phyloP scores from a whole-genome alignment of 2,113 vertebrate species.

The Chionis minor region DNA sequence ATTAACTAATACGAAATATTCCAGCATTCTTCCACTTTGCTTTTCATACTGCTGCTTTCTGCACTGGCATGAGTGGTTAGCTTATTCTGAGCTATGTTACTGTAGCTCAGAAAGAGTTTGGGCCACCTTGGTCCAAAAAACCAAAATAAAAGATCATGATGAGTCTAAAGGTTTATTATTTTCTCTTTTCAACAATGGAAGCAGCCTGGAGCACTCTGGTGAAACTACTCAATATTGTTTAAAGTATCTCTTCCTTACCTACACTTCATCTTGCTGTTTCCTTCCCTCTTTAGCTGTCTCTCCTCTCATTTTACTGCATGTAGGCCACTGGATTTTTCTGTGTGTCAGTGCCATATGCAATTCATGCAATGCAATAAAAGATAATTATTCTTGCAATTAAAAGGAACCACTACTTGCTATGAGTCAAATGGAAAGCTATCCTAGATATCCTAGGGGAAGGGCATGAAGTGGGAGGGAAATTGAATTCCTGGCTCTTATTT shows the following conservation, averaged over 20 bases:
- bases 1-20: not conserved
- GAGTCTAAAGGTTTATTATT: not conserved
- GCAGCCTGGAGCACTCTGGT: not conserved
- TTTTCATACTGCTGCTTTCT: not conserved
- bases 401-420: not conserved
- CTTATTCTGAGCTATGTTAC: not conserved
- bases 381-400: not conserved
- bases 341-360: not conserved
- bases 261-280: not conserved
- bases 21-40: fast-evolving
- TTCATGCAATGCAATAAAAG: not conserved
- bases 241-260: not conserved
- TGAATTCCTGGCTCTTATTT: not conserved
- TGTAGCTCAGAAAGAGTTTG: not conserved
- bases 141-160: not conserved
- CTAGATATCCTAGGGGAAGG: not conserved
- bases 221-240: not conserved
- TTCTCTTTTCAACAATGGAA: not conserved
- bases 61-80: not conserved
- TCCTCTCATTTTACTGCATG: not conserved
- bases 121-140: not conserved
- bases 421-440: not conserved
- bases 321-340: not conserved
- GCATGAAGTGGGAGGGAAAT: not conserved
- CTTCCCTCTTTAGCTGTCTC: not conserved